Base-by-base conservation (phyloP, 2,888 invertebrate genomes). In the Cylindroiulus punctatus region DNA sequence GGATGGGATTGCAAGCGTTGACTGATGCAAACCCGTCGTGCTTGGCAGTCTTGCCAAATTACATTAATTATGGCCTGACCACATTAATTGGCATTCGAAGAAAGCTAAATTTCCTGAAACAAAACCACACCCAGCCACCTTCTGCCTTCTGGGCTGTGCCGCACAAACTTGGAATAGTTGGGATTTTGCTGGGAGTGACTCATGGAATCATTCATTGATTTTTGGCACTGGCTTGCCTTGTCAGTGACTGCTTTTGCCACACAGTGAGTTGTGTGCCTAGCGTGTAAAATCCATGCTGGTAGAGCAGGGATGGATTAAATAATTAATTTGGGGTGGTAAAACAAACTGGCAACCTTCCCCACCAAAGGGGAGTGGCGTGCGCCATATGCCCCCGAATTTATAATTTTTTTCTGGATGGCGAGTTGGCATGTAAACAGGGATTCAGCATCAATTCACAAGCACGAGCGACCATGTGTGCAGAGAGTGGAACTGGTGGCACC, bases 161-260 rank as follows among this genome's bases (percentile, higher is more conserved):
- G 36, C 36, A 36, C 36, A 2, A 36, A 36, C 36, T 36, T 36
- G 36, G 36, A 83, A 83, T 83, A 42, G 32, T 40, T 57, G 32
- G 47, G 84, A 84, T 84, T n/a, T 81, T n/a, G 65, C 42, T 32
- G 0, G n/a, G 19, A 19, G 40, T 52, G 85, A 85, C 85, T 85
- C 36, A 42, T 42, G 65, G 44, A 42, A 42, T 84, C 47, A n/a
- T 30, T 44, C 65, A 65, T 65, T 65, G 65, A 65, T 65, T 65
- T 65, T 65, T 26, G 65, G 65, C 65, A 1, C 65, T 52, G 52
- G 52, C n/a, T 47, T 47, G 14, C 19, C 12, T 65, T 57, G 1
- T 22, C 65, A 65, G 19, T n/a, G 22, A 22, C n/a, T 3, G 22
- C 19, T 19, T 52, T 47, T 17, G 47, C 47, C 47, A 47, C 36